These are phyloP conservation scores for Macrotrachela quadricornifera DNA, from an alignment of 1,140 invertebrate species.

Conservation along the genomic window DNA sequence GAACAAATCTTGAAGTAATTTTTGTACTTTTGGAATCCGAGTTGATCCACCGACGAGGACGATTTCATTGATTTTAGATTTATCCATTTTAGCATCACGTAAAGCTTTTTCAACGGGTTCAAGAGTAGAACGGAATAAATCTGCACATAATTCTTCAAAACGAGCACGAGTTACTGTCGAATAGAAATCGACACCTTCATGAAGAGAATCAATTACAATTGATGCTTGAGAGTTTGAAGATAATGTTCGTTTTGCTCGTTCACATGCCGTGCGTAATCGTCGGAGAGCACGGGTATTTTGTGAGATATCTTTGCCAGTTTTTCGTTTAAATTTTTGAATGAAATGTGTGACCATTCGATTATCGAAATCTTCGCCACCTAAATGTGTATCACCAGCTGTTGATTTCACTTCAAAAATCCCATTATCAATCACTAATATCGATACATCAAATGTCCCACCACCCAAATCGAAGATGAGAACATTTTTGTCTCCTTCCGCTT, in stretches of 20 bases:
- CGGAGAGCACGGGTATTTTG: conserved; percentile 14
- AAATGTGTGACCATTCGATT: conserved; percentile 18
- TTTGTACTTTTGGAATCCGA: conserved; percentile 40
- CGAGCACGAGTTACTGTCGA: conserved; percentile 7
- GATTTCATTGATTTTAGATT: conserved; percentile 32
- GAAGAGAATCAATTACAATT: conserved; percentile 14
- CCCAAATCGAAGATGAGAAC: conserved; percentile 20
- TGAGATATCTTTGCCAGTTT: conserved; percentile 15
- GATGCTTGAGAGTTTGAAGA: conserved; percentile 21
- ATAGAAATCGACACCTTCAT: conserved; percentile 8
- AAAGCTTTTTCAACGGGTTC: conserved; percentile 25
- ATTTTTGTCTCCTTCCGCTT: conserved; percentile 17
- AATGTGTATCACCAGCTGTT: conserved; percentile 10
- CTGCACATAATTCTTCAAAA: conserved; percentile 18
- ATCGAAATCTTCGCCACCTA: conserved; percentile 19
- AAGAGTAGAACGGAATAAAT: conserved; percentile 23
- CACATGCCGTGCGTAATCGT: conserved; percentile 27
- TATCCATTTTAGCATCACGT: conserved; percentile 23
- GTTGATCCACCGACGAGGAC: conserved; percentile 41
- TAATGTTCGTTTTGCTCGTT: conserved; percentile 17
- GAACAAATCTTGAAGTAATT: conserved; percentile 29
- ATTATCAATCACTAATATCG: conserved; percentile 9
- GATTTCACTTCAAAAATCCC: conserved; percentile 9
- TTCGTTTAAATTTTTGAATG: conserved; percentile 16
- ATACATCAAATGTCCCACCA: conserved; percentile 10